These are phyloP conservation scores for Salmo trutta DNA, from an alignment of 2,797 vertebrate genomes.

Conservation along the genomic window DNA sequence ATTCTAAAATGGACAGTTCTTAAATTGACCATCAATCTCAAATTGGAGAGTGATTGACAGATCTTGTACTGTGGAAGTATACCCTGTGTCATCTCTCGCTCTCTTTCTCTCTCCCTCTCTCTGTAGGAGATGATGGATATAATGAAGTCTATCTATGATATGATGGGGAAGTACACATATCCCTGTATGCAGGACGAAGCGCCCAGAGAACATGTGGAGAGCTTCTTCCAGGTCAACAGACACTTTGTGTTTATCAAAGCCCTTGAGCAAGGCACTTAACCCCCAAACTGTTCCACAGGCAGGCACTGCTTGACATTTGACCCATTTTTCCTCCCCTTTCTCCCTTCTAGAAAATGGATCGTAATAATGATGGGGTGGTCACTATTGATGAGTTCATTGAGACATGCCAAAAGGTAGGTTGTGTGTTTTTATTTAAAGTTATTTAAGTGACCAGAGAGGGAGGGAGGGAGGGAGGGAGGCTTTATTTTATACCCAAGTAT, in stretches of 20 bases:
- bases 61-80: neutral
- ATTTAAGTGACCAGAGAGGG: too few relatives aligned
- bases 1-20: neutral
- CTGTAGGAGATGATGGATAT: constrained; percentile 95
- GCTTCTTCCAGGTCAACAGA: constrained; percentile 88
- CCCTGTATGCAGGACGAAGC: constrained; percentile 90
- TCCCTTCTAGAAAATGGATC: constrained; percentile 94
- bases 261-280: neutral
- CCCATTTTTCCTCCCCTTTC: neutral
- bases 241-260: neutral
- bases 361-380: constrained; percentile 93
- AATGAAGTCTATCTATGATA: constrained; percentile 97
- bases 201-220: constrained; percentile 90
- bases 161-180: constrained; percentile 98
- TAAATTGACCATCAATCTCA: neutral
- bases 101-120: neutral
- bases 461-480: too few relatives aligned
- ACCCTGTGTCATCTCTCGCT: neutral
- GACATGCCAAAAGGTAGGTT: constrained; percentile 90
- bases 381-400: constrained; percentile 96
- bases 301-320: neutral
- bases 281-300: neutral
- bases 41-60: neutral
- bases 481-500: too few relatives aligned
- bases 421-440: neutral